Percentiles rank a stretch among this genome's conserved stretches.
Conservation (phyloP, 2,888 invertebrate genomes). For the Mimachlamys varia region DNA sequence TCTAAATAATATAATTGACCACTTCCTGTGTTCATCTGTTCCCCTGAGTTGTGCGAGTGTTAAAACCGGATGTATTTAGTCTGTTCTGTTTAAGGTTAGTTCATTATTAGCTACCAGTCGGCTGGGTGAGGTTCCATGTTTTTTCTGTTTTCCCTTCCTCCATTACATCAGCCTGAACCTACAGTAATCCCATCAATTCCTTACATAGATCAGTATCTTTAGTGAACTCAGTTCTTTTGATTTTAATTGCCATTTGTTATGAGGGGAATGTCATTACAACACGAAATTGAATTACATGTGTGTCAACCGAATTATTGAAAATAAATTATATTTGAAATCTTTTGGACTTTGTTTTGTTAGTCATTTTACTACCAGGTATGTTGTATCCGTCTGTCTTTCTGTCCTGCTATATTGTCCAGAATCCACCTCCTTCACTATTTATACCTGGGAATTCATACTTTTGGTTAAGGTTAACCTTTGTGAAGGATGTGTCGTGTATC, state of each 20-base stretch:
- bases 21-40: background rate
- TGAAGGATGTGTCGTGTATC: too few relatives aligned
- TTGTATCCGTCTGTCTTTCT: too few relatives aligned
- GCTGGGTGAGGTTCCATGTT: too few relatives aligned
- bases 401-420: too few relatives aligned
- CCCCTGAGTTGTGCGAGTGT: background rate
- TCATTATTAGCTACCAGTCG: background rate
- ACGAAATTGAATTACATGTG: background rate
- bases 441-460: too few relatives aligned
- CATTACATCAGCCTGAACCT: too few relatives aligned
- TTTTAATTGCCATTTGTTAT: background rate
- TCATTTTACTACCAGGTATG: too few relatives aligned
- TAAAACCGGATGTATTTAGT: background rate
- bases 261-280: constrained; percentile 2
- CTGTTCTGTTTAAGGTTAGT: too few relatives aligned
- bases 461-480: too few relatives aligned
- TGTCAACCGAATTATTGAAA: constrained; percentile 24
- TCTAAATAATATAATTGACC: background rate
- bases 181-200: background rate
- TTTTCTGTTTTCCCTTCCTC: background rate
- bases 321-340: constrained; percentile 34
- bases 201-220: background rate
- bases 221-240: background rate
- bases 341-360: background rate
- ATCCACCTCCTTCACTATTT: too few relatives aligned